Evolutionary conservation across 2,113 vertebrate genomes (phyloP).

Genomic region (Rhegmatorhina hoffmannsi): DNA sequence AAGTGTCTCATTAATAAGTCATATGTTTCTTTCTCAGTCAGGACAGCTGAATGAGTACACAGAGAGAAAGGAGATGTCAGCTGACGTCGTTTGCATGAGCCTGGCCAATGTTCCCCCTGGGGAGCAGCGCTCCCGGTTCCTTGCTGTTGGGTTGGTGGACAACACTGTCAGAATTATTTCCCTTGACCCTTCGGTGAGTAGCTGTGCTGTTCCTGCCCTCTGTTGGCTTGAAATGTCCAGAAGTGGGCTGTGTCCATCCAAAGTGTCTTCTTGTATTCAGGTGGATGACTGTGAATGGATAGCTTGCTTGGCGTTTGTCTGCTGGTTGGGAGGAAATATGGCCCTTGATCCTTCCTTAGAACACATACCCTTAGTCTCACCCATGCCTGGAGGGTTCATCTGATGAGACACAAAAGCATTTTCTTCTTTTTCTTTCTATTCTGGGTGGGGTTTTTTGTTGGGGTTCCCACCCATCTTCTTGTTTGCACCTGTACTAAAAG

Average conservation of each 20-base stretch:
- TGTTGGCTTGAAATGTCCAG: not conserved
- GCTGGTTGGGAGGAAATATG: not conserved
- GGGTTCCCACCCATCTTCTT: not conserved
- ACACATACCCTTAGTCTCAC: not conserved
- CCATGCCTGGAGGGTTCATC: not conserved
- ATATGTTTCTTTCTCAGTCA: constrained; percentile 74
- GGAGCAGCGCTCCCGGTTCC: constrained; percentile 94
- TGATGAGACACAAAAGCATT: not conserved
- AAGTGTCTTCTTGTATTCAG: fast-evolving
- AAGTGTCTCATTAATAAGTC: not conserved
- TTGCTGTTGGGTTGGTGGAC: constrained; percentile 95
- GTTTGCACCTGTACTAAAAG: not conserved
- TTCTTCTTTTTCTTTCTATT: not conserved
- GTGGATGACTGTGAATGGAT: not conserved
- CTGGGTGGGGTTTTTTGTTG: not conserved
- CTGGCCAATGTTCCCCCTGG: constrained; percentile 95
- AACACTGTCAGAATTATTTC: constrained; percentile 99
- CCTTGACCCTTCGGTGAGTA: constrained; percentile 91
- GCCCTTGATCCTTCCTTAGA: not conserved
- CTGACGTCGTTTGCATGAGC: constrained; percentile 98
- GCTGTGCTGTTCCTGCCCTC: not conserved
- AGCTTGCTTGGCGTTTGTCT: not conserved
- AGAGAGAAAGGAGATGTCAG: constrained; percentile 97
- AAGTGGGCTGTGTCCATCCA: not conserved
- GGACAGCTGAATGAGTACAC: constrained; percentile 99